Evolutionary conservation across 2,888 invertebrate species (phyloP).

Genomic region (Diabrotica balteata): DNA sequence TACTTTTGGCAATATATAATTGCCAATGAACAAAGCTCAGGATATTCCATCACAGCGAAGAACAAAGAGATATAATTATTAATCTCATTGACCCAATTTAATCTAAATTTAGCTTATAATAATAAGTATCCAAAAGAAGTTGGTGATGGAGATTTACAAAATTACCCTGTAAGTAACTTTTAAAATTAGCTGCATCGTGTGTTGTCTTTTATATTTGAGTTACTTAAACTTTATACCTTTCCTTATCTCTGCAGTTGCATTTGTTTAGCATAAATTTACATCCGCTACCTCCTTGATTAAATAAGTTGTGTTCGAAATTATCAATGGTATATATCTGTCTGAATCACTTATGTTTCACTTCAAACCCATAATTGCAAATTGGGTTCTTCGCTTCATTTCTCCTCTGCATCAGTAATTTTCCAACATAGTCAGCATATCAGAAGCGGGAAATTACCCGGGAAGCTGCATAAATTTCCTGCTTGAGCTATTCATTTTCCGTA

Average conservation of each 20-base stretch:
- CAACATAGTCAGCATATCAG: constrained; percentile 35
- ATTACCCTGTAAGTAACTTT: too few species aligned
- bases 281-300: constrained; percentile 25
- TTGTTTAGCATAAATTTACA: constrained; percentile 36
- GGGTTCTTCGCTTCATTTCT: constrained; percentile 38
- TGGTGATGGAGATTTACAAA: too few species aligned
- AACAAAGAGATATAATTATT: too few species aligned
- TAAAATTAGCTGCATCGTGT: too few species aligned
- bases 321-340: constrained; percentile 34
- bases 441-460: constrained; percentile 29
- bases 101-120: too few species aligned
- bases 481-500: constrained; percentile 27
- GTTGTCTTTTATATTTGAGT: too few species aligned
- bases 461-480: constrained; percentile 33
- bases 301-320: constrained; percentile 43
- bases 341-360: constrained; percentile 40
- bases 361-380: constrained; percentile 39
- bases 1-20: too few species aligned
- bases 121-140: too few species aligned
- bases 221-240: too few species aligned
- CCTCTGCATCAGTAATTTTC: constrained; percentile 34
- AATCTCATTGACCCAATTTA: too few species aligned
- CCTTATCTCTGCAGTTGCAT: not conserved
- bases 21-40: too few species aligned
- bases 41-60: too few species aligned